Conservation (phyloP, 2,113 vertebrate genomes). For the Stegostoma tigrinum region DNA sequence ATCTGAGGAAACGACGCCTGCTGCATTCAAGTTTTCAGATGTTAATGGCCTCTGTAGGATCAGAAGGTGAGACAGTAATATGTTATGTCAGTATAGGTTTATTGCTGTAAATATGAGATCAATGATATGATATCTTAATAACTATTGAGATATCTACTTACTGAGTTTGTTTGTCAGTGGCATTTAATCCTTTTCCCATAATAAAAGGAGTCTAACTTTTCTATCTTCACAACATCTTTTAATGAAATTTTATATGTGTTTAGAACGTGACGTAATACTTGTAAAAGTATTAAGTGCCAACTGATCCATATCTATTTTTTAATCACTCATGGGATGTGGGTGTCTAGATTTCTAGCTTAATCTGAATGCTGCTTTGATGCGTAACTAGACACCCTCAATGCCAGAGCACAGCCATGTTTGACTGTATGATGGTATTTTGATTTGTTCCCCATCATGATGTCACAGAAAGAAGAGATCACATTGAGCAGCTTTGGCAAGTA, state of each 20-base stretch:
- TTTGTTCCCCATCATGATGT: no score
- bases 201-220: neutral
- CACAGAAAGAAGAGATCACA: no score
- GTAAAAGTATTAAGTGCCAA: neutral
- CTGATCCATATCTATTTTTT: neutral
- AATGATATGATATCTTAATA: neutral
- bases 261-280: neutral
- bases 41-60: conserved; percentile 23
- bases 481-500: no score
- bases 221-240: neutral
- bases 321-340: no score
- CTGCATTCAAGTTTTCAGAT: conserved; percentile 30
- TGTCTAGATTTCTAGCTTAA: no score
- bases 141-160: neutral
- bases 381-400: no score
- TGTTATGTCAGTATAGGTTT: neutral
- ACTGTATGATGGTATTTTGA: no score
- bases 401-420: no score
- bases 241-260: neutral
- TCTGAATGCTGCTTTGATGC: no score
- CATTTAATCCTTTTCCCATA: neutral
- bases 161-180: neutral
- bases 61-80: conserved; percentile 22
- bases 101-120: neutral
- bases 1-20: conserved; percentile 20